Base-by-base conservation (phyloP, 1,140 invertebrate genomes). In the Diorhabda elongata region DNA sequence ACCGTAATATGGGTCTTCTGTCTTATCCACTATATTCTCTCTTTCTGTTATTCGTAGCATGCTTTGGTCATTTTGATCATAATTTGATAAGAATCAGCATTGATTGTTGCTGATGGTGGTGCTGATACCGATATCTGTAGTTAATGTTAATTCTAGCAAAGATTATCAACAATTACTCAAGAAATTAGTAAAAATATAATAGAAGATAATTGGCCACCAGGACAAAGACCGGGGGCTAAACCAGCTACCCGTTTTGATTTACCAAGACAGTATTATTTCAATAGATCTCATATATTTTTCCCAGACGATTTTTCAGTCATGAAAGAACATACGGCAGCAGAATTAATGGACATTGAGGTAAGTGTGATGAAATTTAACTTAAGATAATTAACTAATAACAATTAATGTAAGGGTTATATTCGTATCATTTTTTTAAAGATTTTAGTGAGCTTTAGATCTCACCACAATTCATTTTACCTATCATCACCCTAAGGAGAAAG, bases 161-260 rank as follows among this genome's bases (percentile, higher is more conserved):
- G 86, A 71, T 73, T 88, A 61, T 77, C 82, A 59, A 71, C 79
- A 52, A 79, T 87, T 52, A 82, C 87, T 71, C 70, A 83, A 45
- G 76, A 83, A 64, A 87, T 88, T 69, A 26, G 26, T 26, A 71
- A 75, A 26, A 76, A 78, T 42, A 75, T 88, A n/a, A 74, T 82
- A 2, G 76, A 82, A 43, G 76, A 80, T 58, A 80, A 85, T 0
- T 97, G 94, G 94, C 95, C 94, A 2, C 80, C 92, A 68, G 94
- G 94, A n/a, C 88, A 90, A 77, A 86, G 88, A 45, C 83, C 85
- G 44, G 84, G 84, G 3, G 88, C 87, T 69, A 87, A 86, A 69
- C 89, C 92, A 5, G 83, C 84, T 26, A 89, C 87, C 72, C 87
- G 95, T 68, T 97, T 96, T 84, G 94, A 97, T 83, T 86, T 96